Evolutionary conservation across 1,140 invertebrate genomes (phyloP).

Genomic region (Drosophila kanapiae): DNA sequence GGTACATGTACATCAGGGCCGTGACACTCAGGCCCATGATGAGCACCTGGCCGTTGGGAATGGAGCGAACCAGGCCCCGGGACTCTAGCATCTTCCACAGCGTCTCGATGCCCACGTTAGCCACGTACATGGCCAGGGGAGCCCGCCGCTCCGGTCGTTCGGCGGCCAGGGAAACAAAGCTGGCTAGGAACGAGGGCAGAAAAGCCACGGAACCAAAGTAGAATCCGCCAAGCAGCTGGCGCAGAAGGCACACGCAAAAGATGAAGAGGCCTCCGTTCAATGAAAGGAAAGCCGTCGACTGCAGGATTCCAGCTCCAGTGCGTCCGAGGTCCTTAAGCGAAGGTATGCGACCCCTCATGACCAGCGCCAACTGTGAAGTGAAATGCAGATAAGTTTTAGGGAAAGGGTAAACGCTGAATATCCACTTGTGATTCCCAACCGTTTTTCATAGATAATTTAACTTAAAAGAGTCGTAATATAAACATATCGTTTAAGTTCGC

Average conservation of each 20-base stretch:
- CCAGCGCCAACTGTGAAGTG: constrained; percentile 88
- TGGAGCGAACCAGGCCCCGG: constrained; percentile 87
- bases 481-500: neutral
- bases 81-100: constrained; percentile 90
- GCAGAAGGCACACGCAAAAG: constrained; percentile 88
- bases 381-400: neutral
- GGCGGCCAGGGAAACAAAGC: constrained; percentile 89
- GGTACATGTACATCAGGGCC: constrained; percentile 87
- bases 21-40: constrained; percentile 88
- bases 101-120: constrained; percentile 93
- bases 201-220: constrained; percentile 89
- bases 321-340: constrained; percentile 88
- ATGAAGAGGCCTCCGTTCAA: constrained; percentile 90
- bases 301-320: constrained; percentile 89
- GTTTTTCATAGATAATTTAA: neutral
- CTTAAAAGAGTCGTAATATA: neutral
- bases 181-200: constrained; percentile 89
- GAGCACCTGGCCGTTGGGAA: constrained; percentile 89
- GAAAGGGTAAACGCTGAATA: neutral
- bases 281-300: constrained; percentile 91
- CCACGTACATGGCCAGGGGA: constrained; percentile 91
- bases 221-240: constrained; percentile 88
- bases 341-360: constrained; percentile 89
- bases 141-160: constrained; percentile 90
- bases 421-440: neutral